Evolutionary conservation across 2,888 invertebrate genomes (phyloP).

Genomic region (Syrphus vitripennis): DNA sequence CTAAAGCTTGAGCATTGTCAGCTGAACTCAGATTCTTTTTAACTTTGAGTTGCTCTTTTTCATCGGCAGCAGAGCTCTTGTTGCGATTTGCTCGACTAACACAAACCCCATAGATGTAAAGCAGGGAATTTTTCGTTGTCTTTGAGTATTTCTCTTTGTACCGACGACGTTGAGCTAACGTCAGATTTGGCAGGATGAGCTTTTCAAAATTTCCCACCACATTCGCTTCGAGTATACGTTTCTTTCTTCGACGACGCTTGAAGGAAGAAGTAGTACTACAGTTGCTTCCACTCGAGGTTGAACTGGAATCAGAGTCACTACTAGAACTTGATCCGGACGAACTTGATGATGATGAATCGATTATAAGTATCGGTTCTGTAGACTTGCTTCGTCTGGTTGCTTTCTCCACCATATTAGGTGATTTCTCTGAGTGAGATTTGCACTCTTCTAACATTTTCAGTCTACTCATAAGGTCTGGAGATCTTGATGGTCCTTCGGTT

Average conservation of each 20-base stretch:
- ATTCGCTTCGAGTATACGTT: slow-evolving; percentile 75
- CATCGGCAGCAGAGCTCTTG: slow-evolving; percentile 23
- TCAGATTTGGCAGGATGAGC: slow-evolving; percentile 76
- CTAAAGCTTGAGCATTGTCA: slow-evolving; percentile 76
- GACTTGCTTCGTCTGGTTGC: slow-evolving; percentile 8
- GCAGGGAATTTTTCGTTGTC: slow-evolving; percentile 73
- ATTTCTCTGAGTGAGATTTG: slow-evolving; percentile 58
- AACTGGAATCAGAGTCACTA: slow-evolving; percentile 65
- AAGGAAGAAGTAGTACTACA: slow-evolving; percentile 68
- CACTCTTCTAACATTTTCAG: slow-evolving; percentile 73
- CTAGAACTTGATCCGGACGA: slow-evolving; percentile 72
- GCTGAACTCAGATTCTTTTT: slow-evolving; percentile 76
- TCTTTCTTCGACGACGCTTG: slow-evolving; percentile 72
- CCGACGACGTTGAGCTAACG: slow-evolving; percentile 72
- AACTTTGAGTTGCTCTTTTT: slow-evolving; percentile 75
- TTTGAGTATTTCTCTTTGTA: slow-evolving; percentile 75
- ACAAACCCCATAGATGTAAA: slow-evolving; percentile 78
- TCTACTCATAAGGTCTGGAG: slow-evolving; percentile 72
- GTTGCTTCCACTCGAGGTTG: slow-evolving; percentile 70
- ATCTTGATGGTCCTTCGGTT: slow-evolving; percentile 15
- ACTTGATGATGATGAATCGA: slow-evolving; percentile 71
- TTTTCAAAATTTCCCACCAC: slow-evolving; percentile 78
- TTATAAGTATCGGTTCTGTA: slow-evolving; percentile 65
- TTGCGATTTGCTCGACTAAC: slow-evolving; percentile 46
- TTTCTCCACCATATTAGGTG: slow-evolving; percentile 21